These are phyloP conservation scores for Drosophila tristis DNA, from an alignment of 1,140 invertebrate species.

Conservation along the genomic window DNA sequence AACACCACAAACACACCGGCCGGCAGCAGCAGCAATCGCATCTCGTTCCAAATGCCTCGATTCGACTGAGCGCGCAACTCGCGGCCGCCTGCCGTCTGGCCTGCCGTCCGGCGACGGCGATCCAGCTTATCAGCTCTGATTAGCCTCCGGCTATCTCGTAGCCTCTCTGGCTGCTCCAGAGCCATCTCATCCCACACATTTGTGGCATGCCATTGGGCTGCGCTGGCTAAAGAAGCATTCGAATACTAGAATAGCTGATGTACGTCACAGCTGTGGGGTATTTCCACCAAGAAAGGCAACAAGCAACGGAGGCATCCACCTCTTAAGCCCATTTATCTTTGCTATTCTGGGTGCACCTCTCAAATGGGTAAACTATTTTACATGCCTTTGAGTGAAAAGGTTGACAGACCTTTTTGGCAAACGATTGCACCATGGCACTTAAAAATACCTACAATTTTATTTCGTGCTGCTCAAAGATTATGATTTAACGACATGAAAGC, in stretches of 20 bases:
- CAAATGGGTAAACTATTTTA: not conserved
- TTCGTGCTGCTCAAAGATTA: too few relatives aligned
- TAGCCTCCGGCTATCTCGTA: constrained; percentile 14
- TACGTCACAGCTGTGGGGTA: too few relatives aligned
- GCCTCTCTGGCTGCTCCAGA: constrained; percentile 5
- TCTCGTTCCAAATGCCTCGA: constrained; percentile 24
- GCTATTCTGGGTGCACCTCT: too few relatives aligned
- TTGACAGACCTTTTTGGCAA: constrained; percentile 48
- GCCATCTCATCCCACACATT: not conserved
- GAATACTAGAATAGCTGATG: too few relatives aligned
- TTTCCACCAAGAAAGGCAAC: too few relatives aligned
- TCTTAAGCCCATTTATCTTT: too few relatives aligned
- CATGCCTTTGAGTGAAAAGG: constrained; percentile 25
- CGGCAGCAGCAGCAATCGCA: constrained; percentile 19
- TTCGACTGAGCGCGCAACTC: constrained; percentile 23
- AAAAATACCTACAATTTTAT: too few relatives aligned
- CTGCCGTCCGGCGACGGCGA: constrained; percentile 26
- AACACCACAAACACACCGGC: not conserved
- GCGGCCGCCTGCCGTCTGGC: not conserved
- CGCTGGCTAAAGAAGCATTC: too few relatives aligned
- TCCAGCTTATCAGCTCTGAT: constrained; percentile 37
- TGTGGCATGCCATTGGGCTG: too few relatives aligned
- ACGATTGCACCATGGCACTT: not conserved
- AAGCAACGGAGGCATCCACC: too few relatives aligned
- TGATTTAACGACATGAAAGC: too few relatives aligned